These are phyloP conservation scores for Patiria pectinifera DNA, from an alignment of 53 echinoderm and acorn worm genomes.

Conservation along the genomic window DNA sequence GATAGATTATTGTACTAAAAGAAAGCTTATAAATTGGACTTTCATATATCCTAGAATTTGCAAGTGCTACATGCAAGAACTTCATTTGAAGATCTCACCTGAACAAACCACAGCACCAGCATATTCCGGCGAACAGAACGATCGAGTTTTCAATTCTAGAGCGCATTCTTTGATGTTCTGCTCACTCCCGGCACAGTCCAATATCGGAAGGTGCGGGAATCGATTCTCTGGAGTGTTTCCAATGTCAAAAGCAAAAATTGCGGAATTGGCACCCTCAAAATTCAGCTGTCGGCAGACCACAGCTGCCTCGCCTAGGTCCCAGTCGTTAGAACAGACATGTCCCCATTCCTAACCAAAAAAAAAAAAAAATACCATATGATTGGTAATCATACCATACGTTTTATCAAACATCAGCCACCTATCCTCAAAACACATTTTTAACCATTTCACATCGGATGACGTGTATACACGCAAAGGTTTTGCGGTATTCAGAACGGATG, in stretches of 20 bases:
- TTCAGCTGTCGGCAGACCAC: slow-evolving; percentile 54
- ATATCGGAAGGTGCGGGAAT: neutral
- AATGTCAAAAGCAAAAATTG: neutral
- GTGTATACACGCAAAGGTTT: too few relatives aligned
- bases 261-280: slow-evolving; percentile 10
- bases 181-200: slow-evolving; percentile 40
- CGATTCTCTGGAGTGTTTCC: neutral
- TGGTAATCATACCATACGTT: too few relatives aligned
- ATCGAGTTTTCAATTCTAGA: neutral
- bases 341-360: slow-evolving; percentile 24
- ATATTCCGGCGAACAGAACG: slow-evolving; percentile 18
- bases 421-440: too few relatives aligned
- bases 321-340: neutral
- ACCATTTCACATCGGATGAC: too few relatives aligned
- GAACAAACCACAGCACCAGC: slow-evolving; percentile 37
- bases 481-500: too few relatives aligned
- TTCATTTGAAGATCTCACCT: neutral
- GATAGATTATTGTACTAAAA: too few relatives aligned
- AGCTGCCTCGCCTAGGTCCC: neutral
- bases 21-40: too few relatives aligned
- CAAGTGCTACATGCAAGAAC: too few relatives aligned
- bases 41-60: too few relatives aligned
- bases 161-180: slow-evolving; percentile 26
- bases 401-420: too few relatives aligned
- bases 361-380: neutral